A percentile compares a stretch with the other conserved stretches of the same genome.
Evolutionary conservation across 1,140 invertebrate genomes (phyloP).

Genomic region (Spodoptera frugiperda): DNA sequence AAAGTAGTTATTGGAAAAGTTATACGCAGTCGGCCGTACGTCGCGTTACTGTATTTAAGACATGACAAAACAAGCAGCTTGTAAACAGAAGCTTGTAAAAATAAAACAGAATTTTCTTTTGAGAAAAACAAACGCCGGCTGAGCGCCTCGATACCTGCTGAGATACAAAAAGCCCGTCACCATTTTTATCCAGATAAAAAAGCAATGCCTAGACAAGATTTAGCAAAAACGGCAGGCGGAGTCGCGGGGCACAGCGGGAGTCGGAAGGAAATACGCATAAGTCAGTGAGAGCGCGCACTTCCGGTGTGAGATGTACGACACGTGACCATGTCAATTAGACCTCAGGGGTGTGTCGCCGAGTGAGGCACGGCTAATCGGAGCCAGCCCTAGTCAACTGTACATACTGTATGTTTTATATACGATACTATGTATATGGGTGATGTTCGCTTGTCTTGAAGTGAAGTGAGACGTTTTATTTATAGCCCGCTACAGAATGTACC

Average conservation of each 20-base stretch:
- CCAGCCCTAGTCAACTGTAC: background rate
- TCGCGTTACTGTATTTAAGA: no score
- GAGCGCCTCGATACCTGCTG: slow-evolving; percentile 1
- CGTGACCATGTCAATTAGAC: slow-evolving; percentile 63
- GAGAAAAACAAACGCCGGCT: background rate
- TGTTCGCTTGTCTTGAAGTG: no score
- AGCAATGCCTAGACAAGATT: slow-evolving; percentile 20
- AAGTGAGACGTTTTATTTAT: no score
- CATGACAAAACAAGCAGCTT: no score
- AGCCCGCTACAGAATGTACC: no score
- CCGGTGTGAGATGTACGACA: slow-evolving; percentile 58
- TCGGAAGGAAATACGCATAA: slow-evolving; percentile 72
- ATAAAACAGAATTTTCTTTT: no score
- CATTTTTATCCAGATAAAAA: slow-evolving; percentile 28
- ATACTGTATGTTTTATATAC: no score
- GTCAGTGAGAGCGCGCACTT: slow-evolving; percentile 67
- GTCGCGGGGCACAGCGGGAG: slow-evolving; percentile 51
- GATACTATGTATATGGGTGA: no score
- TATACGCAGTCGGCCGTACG: no score
- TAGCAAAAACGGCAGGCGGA: slow-evolving; percentile 46
- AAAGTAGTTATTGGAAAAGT: background rate
- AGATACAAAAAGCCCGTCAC: background rate
- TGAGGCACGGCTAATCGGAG: background rate
- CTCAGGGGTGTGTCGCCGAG: background rate
- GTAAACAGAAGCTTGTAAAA: no score